Percentiles rank a stretch among this genome's conserved stretches.
phyloP scores from a whole-genome alignment of 2,113 vertebrate species.

The Bubo scandiacus region DNA sequence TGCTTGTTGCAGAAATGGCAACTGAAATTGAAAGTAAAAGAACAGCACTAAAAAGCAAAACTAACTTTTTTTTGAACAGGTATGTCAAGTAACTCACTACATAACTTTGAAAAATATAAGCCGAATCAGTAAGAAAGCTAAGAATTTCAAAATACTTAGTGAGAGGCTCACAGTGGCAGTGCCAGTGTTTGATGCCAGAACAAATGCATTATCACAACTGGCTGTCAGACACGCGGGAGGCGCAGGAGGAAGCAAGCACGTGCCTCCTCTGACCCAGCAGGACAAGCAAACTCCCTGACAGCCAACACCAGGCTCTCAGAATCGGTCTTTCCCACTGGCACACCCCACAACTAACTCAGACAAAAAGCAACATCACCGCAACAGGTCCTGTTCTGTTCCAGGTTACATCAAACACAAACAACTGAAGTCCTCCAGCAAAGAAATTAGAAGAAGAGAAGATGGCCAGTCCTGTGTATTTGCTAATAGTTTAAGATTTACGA shows the following conservation, averaged over 20 bases:
- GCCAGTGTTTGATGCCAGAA: not conserved
- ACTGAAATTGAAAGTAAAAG: not conserved
- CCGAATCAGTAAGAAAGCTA: not conserved
- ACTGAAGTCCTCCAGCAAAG: not conserved
- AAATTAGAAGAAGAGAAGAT: not conserved
- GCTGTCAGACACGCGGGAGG: accelerated
- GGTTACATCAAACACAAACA: accelerated
- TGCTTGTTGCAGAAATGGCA: not conserved
- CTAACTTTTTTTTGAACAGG: not conserved
- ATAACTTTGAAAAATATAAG: not conserved
- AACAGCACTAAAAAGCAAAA: not conserved
- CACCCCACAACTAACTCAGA: accelerated
- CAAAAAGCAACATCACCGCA: not conserved
- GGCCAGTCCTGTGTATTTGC: not conserved
- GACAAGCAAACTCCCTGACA: accelerated
- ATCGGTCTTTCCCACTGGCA: not conserved
- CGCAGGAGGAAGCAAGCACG: accelerated
- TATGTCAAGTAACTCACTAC: not conserved
- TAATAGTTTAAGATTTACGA: not conserved
- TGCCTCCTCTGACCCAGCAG: not conserved
- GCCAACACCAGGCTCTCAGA: not conserved
- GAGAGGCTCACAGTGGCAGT: not conserved
- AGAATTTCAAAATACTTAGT: not conserved
- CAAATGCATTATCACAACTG: not conserved
- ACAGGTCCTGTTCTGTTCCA: not conserved